phyloP scores from a whole-genome alignment of 2,113 vertebrate genomes.

The Carassius carassius region DNA sequence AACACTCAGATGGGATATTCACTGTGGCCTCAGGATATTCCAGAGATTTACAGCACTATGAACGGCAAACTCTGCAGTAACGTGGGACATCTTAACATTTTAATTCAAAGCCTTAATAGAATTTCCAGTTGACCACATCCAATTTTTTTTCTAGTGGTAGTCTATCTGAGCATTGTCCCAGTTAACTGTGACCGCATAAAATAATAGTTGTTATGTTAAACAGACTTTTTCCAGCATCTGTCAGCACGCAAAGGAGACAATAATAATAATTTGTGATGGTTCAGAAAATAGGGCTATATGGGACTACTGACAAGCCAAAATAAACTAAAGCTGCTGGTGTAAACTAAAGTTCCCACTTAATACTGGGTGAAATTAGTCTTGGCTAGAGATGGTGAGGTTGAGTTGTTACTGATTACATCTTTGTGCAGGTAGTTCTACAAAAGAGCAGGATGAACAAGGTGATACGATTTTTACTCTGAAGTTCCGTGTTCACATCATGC shows the following conservation, averaged over 20 bases:
- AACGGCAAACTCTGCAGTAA: conserved; percentile 59
- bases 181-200: conserved; percentile 50
- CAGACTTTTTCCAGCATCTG: conserved; percentile 8
- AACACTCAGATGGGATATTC: conserved; percentile 43
- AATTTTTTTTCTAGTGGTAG: conserved; percentile 45
- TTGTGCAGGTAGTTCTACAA: conserved; percentile 38
- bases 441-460: conserved; percentile 32
- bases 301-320: not conserved
- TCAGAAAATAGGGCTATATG: not conserved
- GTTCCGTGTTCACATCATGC: conserved; percentile 41
- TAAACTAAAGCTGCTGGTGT: not conserved
- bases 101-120: conserved; percentile 61
- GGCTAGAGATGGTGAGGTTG: conserved; percentile 37
- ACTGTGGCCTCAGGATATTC: conserved; percentile 42
- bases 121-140: conserved; percentile 63
- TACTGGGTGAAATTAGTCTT: conserved; percentile 44
- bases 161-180: conserved; percentile 46
- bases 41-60: conserved; percentile 56
- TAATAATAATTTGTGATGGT: not conserved
- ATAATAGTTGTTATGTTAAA: conserved; percentile 33
- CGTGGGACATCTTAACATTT: conserved; percentile 54
- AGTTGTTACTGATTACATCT: conserved; percentile 52
- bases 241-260: not conserved
- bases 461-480: conserved; percentile 52
- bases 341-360: conserved; percentile 38